Conservation (phyloP, 2,797 vertebrate genomes). For the Girardinus metallicus region DNA sequence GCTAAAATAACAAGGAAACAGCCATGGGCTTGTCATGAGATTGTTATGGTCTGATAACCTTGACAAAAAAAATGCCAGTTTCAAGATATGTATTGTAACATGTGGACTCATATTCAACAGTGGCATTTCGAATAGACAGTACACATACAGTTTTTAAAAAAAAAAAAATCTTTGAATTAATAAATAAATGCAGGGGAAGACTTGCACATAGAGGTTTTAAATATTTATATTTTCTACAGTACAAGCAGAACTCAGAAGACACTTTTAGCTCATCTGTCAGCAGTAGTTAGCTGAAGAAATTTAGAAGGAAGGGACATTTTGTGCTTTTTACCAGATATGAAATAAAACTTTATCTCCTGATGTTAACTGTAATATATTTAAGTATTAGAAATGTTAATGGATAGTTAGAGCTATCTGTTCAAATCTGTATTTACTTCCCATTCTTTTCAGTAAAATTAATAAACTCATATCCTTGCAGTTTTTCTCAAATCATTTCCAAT, state of each 20-base stretch:
- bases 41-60: not conserved
- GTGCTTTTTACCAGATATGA: not conserved
- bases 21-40: not conserved
- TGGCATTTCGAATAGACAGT: not conserved
- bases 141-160: not conserved
- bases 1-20: not conserved
- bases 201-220: not conserved
- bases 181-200: not conserved
- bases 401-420: not conserved
- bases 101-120: not conserved
- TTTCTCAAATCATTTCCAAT: not conserved
- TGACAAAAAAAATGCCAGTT: not conserved
- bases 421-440: not conserved
- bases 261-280: not conserved
- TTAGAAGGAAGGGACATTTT: not conserved
- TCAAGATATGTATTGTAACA: not conserved
- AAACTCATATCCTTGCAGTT: not conserved
- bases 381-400: not conserved
- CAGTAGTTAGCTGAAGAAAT: not conserved
- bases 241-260: not conserved
- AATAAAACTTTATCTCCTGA: not conserved
- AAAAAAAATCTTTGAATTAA: not conserved
- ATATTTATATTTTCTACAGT: not conserved
- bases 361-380: not conserved
- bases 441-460: not conserved